Evolutionary conservation across 2,888 invertebrate genomes (phyloP).

Genomic region (Drosophila stalkeri): DNA sequence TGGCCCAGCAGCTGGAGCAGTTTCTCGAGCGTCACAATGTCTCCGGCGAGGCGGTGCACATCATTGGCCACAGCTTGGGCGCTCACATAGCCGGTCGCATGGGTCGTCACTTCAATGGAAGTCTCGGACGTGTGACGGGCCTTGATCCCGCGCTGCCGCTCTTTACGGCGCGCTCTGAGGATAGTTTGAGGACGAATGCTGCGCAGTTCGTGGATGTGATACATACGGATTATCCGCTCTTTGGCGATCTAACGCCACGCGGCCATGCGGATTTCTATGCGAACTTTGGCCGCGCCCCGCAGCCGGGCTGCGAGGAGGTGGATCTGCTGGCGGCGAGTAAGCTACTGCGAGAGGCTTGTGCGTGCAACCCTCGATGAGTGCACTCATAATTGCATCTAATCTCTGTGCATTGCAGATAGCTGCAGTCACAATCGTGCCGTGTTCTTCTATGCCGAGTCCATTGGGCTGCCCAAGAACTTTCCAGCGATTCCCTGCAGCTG

Average conservation of each 20-base stretch:
- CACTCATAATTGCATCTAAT: not conserved
- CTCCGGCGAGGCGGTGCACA: conserved; percentile 66
- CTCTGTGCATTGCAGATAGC: conserved; percentile 59
- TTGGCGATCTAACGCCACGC: conserved; percentile 82
- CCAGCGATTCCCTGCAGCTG: conserved; percentile 79
- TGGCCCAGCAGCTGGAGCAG: conserved; percentile 70
- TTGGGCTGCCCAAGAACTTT: conserved; percentile 80
- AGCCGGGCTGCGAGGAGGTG: conserved; percentile 83
- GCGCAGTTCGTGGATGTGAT: conserved; percentile 84
- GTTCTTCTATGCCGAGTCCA: conserved; percentile 83
- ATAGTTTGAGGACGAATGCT: conserved; percentile 74
- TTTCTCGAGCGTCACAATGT: conserved; percentile 70
- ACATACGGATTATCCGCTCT: conserved; percentile 83
- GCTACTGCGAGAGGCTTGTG: conserved; percentile 76
- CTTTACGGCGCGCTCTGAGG: conserved; percentile 74
- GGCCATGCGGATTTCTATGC: conserved; percentile 84
- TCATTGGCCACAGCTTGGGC: conserved; percentile 84
- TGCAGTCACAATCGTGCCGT: conserved; percentile 85
- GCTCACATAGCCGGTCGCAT: conserved; percentile 83
- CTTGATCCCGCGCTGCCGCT: conserved; percentile 85
- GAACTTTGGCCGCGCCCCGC: conserved; percentile 80
- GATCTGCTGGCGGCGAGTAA: conserved; percentile 80
- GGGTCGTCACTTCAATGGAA: conserved; percentile 82
- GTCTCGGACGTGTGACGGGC: conserved; percentile 82
- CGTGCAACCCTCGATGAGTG: conserved; percentile 27